Percentiles rank a stretch among this genome's conserved stretches.
phyloP scores from a whole-genome alignment of 2,888 invertebrate genomes.

The Sarcophaga rosellei region DNA sequence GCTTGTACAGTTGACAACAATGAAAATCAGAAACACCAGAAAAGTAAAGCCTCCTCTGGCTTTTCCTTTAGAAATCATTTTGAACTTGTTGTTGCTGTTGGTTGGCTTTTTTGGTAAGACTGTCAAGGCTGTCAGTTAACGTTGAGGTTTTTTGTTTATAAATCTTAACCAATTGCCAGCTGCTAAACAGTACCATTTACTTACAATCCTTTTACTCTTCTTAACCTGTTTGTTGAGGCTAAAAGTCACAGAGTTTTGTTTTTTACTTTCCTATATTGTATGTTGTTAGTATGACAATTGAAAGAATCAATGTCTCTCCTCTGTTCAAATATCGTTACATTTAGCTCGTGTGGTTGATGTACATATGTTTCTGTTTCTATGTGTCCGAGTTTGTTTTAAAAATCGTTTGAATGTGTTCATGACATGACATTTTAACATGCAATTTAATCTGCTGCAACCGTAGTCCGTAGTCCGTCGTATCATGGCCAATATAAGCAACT shows the following conservation, averaged over 20 bases:
- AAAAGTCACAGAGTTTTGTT: slow-evolving; percentile 52
- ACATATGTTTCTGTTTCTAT: neutral
- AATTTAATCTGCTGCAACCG: slow-evolving; percentile 34
- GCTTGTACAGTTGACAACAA: neutral
- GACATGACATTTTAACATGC: slow-evolving; percentile 61
- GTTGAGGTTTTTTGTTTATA: slow-evolving; percentile 5
- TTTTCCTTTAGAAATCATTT: too few relatives aligned
- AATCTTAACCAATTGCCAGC: slow-evolving; percentile 35
- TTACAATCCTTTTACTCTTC: slow-evolving; percentile 36
- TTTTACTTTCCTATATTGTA: neutral
- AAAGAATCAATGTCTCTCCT: neutral
- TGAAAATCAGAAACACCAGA: neutral
- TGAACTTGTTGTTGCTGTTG: neutral
- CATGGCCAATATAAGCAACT: neutral
- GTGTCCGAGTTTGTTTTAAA: neutral
- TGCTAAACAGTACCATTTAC: neutral
- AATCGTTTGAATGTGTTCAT: slow-evolving; percentile 25
- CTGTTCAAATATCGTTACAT: too few relatives aligned
- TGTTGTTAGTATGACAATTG: neutral
- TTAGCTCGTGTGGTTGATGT: neutral
- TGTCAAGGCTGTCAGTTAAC: too few relatives aligned
- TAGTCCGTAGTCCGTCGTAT: neutral
- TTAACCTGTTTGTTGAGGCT: slow-evolving; percentile 56
- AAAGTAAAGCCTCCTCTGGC: neutral
- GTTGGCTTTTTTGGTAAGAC: too few relatives aligned